Evolutionary conservation across 2,888 invertebrate genomes (phyloP).

Genomic region (Trachelus troglodyta): DNA sequence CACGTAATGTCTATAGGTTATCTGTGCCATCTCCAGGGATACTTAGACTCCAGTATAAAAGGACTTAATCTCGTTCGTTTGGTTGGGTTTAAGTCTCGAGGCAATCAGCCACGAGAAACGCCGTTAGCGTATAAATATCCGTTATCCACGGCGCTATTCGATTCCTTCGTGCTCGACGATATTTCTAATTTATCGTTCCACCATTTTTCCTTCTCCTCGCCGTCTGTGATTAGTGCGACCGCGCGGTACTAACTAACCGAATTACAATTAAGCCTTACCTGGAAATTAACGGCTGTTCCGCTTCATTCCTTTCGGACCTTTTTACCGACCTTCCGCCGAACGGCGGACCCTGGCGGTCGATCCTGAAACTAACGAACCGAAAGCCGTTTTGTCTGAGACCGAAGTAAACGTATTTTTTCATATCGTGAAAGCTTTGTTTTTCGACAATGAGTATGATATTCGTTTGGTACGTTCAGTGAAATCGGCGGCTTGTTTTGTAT

Average conservation of each 20-base stretch:
- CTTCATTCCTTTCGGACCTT: not conserved
- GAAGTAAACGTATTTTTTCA: not conserved
- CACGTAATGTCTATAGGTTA: not conserved
- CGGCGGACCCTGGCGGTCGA: conserved; percentile 7
- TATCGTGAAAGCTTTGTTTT: not conserved
- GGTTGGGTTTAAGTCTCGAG: not conserved
- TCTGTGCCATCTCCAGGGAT: not conserved
- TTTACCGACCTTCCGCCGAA: not conserved
- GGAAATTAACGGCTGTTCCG: conserved; percentile 12
- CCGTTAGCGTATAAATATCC: not conserved
- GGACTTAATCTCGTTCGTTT: not conserved
- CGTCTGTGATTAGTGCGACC: not conserved
- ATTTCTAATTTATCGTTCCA: not conserved
- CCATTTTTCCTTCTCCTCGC: not conserved
- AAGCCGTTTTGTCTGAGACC: conserved; percentile 4
- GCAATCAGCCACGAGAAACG: not conserved
- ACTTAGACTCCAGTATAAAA: not conserved
- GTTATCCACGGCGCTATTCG: not conserved
- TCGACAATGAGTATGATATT: too few relatives aligned
- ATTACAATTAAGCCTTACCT: conserved; percentile 20
- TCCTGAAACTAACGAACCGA: conserved; percentile 17
- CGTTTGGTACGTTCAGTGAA: not conserved
- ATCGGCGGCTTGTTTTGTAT: not conserved
- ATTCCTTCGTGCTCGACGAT: not conserved
- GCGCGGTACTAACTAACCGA: not conserved